phyloP scores from a whole-genome alignment of 1,140 invertebrate species.

The Papilio aristodemus region DNA sequence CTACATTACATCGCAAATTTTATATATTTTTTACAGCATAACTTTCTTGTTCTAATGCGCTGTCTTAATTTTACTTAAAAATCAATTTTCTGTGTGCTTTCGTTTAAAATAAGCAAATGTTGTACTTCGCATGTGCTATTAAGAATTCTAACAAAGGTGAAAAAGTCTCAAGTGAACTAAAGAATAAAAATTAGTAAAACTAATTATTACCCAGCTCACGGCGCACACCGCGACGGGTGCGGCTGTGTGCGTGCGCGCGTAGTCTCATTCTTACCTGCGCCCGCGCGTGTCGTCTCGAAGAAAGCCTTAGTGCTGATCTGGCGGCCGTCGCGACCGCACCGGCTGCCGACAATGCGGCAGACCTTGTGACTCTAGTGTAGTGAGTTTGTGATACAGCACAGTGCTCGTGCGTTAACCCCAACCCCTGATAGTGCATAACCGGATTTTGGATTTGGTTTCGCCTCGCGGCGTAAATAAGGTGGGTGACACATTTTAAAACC shows the following conservation, averaged over 20 bases:
- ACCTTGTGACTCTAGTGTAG: conserved; percentile 72
- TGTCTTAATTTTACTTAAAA: too few species aligned
- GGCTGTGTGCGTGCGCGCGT: conserved; percentile 48
- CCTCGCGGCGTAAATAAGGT: conserved; percentile 69
- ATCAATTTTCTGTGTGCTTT: too few species aligned
- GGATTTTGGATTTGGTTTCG: conserved; percentile 71
- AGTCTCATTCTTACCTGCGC: conserved; percentile 73
- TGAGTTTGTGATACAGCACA: conserved; percentile 72
- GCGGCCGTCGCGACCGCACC: conserved; percentile 71
- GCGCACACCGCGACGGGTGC: conserved; percentile 45
- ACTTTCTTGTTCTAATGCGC: too few species aligned
- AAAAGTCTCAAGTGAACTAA: conserved; percentile 24
- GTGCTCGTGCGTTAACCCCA: conserved; percentile 76
- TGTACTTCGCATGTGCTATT: too few species aligned
- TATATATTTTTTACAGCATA: too few species aligned
- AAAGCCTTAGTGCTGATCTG: conserved; percentile 75
- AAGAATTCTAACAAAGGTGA: background rate
- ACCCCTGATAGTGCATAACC: conserved; percentile 77
- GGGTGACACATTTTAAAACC: conserved; percentile 44
- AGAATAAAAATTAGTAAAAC: conserved; percentile 37
- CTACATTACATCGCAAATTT: too few species aligned
- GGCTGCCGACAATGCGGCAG: conserved; percentile 70
- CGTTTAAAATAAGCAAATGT: too few species aligned
- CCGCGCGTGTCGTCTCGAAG: conserved; percentile 65
- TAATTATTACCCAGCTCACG: conserved; percentile 39